Conservation (phyloP, 2,888 invertebrate genomes). For the Eilema sororculum region DNA sequence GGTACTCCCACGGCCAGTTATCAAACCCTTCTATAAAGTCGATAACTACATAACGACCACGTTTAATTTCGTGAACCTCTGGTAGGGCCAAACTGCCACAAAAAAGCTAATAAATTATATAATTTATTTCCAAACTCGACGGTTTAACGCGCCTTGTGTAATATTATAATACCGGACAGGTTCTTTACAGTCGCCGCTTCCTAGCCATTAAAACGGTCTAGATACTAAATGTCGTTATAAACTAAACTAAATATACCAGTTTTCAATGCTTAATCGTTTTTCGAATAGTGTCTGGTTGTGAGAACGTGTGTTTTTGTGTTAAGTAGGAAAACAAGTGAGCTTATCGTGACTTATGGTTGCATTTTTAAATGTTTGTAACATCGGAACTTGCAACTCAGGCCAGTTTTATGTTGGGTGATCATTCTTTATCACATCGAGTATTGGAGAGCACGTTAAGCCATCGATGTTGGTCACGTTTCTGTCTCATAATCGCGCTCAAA, state of each 20-base stretch:
- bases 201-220: constrained; percentile 79
- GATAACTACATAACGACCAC: constrained; percentile 46
- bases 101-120: constrained; percentile 76
- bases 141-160: constrained; percentile 63
- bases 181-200: constrained; percentile 78
- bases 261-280: constrained; percentile 75
- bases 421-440: too few species aligned
- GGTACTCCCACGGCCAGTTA: constrained; percentile 15
- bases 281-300: constrained; percentile 54
- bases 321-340: not conserved
- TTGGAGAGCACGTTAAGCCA: too few species aligned
- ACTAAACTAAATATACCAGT: constrained; percentile 77
- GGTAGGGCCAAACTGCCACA: constrained; percentile 49
- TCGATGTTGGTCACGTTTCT: too few species aligned
- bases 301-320: constrained; percentile 18
- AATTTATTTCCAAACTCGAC: constrained; percentile 70
- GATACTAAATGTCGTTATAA: constrained; percentile 82
- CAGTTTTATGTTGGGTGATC: too few species aligned
- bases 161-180: constrained; percentile 62
- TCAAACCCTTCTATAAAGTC: constrained; percentile 34
- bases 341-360: not conserved
- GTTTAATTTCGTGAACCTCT: constrained; percentile 44
- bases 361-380: too few species aligned
- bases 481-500: too few species aligned
- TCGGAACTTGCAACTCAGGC: too few species aligned